Percentiles rank a stretch among this genome's conserved stretches.
These are phyloP conservation scores for Anneissia japonica DNA, from an alignment of 35 echinoderm and acorn worm species.

Conservation along the genomic window DNA sequence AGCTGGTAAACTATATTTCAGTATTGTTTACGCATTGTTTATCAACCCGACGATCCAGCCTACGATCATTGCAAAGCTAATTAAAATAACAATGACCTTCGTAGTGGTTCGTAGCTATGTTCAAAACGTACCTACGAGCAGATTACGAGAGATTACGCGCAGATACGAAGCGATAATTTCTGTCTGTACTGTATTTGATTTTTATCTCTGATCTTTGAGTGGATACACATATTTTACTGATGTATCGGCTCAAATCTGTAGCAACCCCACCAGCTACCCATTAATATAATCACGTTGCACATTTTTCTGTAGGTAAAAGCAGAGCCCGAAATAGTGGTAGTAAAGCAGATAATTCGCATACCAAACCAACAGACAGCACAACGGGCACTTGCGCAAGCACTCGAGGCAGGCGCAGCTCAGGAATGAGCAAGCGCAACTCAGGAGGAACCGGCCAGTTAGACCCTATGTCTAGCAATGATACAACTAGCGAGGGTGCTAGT, in stretches of 20 bases:
- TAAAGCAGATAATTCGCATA: neutral
- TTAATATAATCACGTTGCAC: too few relatives aligned
- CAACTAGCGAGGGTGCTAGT: conserved; percentile 49
- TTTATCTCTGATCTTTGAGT: neutral
- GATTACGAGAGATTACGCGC: too few relatives aligned
- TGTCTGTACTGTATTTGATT: neutral
- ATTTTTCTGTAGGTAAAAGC: neutral
- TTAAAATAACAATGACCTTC: too few relatives aligned
- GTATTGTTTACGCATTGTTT: too few relatives aligned
- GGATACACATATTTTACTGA: neutral
- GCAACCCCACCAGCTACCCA: neutral
- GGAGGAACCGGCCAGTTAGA: conserved; percentile 72
- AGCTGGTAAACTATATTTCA: too few relatives aligned
- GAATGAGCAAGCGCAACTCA: conserved; percentile 90
- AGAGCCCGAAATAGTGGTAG: neutral
- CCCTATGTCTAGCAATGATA: conserved; percentile 79
- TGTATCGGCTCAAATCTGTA: neutral
- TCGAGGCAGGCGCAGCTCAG: conserved; percentile 98
- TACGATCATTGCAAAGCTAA: too few relatives aligned
- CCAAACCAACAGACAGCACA: conserved; percentile 20
- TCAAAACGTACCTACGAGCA: too few relatives aligned
- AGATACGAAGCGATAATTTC: too few relatives aligned
- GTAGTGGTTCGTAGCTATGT: too few relatives aligned
- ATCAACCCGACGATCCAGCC: too few relatives aligned
- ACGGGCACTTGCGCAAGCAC: conserved; percentile 96